Evolutionary conservation across 1,140 invertebrate species (phyloP).

Genomic region (Cotesia vestalis): DNA sequence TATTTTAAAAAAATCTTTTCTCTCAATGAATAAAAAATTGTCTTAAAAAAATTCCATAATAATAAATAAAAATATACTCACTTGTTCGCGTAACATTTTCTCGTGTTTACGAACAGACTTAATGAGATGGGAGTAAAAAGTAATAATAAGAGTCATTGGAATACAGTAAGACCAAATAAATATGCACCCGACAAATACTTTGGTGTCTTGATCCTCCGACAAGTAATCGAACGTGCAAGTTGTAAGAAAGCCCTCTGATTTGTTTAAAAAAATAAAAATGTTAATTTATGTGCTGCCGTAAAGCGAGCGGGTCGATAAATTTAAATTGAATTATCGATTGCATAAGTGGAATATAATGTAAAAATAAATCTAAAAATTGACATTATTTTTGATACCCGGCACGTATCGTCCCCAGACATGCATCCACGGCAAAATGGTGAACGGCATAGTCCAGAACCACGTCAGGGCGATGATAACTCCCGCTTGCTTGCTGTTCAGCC

Average conservation of each 20-base stretch:
- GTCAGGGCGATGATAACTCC: constrained; percentile 71
- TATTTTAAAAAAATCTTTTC: too few relatives aligned
- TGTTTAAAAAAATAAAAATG: too few relatives aligned
- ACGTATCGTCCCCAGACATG: constrained; percentile 75
- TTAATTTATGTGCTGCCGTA: neutral
- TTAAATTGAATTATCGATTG: too few relatives aligned
- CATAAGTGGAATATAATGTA: neutral
- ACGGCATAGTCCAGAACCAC: constrained; percentile 78
- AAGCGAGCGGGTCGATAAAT: too few relatives aligned
- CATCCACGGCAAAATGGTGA: constrained; percentile 73
- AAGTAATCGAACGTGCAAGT: constrained; percentile 81
- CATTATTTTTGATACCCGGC: constrained; percentile 67
- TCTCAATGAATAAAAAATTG: too few relatives aligned
- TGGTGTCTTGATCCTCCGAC: constrained; percentile 74
- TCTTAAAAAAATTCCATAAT: too few relatives aligned
- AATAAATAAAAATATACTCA: constrained; percentile 36
- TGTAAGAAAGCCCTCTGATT: constrained; percentile 77
- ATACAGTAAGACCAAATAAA: constrained; percentile 77
- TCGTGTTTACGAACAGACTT: constrained; percentile 79
- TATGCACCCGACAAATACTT: constrained; percentile 74
- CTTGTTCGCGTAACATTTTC: constrained; percentile 77
- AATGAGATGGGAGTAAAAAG: constrained; percentile 76
- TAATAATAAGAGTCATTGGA: constrained; percentile 73
- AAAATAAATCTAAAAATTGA: neutral
- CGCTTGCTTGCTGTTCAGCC: constrained; percentile 74